These are phyloP conservation scores for Irena cyanogastra DNA, from an alignment of 2,113 vertebrate genomes.

Conservation along the genomic window DNA sequence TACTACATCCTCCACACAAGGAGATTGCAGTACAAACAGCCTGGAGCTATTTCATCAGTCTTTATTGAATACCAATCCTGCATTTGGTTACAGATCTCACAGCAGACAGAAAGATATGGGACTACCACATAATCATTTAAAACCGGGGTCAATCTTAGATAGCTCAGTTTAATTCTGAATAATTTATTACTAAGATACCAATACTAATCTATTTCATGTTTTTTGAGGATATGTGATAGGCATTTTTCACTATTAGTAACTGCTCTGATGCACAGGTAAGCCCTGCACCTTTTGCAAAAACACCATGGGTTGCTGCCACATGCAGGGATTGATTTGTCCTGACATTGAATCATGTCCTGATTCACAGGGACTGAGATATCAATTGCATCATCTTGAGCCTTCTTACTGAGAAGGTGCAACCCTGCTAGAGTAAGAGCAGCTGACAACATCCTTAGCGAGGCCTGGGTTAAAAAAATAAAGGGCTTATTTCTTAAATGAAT, in stretches of 20 bases:
- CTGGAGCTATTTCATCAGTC: background rate
- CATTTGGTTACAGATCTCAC: background rate
- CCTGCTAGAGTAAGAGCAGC: background rate
- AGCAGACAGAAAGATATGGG: background rate
- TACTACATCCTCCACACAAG: background rate
- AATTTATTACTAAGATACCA: background rate
- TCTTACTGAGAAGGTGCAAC: background rate
- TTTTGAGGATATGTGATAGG: background rate
- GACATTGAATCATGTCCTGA: background rate
- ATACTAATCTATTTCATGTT: background rate
- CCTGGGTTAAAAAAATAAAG: background rate
- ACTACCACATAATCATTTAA: background rate
- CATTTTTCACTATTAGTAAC: background rate
- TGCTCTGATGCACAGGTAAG: background rate
- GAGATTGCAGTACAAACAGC: background rate
- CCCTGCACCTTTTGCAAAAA: background rate
- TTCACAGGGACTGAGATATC: background rate
- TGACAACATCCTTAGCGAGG: background rate
- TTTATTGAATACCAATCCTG: background rate
- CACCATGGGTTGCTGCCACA: background rate
- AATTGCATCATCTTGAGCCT: background rate
- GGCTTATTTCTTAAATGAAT: background rate
- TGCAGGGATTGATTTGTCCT: background rate
- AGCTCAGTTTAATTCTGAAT: background rate
- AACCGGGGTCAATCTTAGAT: background rate